Percentiles rank a stretch among this genome's conserved stretches.
Evolutionary conservation across 1,140 invertebrate genomes (phyloP).

Genomic region (Leucophenga varia): DNA sequence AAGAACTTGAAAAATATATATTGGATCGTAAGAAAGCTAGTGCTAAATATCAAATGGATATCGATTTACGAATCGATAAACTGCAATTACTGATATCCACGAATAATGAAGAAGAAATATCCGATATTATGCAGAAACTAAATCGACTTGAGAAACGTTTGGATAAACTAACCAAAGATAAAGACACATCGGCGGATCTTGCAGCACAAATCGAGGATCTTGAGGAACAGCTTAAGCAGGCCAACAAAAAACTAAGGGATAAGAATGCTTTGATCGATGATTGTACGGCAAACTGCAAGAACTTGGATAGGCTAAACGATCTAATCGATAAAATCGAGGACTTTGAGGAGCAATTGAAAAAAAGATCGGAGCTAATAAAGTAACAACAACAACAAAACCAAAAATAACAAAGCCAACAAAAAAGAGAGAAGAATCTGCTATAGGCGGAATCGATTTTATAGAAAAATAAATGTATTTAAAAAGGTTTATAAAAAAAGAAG

Average conservation of each 20-base stretch:
- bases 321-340: conserved; percentile 20
- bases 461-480: too few species aligned
- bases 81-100: background rate
- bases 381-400: too few species aligned
- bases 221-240: conserved; percentile 6
- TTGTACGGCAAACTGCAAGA: conserved; percentile 5
- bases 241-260: background rate
- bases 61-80: background rate
- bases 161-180: conserved; percentile 3
- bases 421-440: too few species aligned
- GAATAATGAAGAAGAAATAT: background rate
- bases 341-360: conserved; percentile 3
- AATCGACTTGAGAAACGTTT: background rate
- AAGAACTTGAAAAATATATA: background rate
- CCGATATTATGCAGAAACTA: background rate
- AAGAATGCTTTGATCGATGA: background rate
- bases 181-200: background rate
- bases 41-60: background rate
- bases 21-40: background rate
- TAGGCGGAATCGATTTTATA: too few species aligned
- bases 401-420: too few species aligned
- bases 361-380: too few species aligned
- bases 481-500: too few species aligned
- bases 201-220: background rate
- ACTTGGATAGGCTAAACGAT: conserved; percentile 16